Percentiles rank a stretch among this genome's conserved stretches.
Evolutionary conservation across 2,888 invertebrate species (phyloP).

Genomic region (Tubulanus polymorphus): DNA sequence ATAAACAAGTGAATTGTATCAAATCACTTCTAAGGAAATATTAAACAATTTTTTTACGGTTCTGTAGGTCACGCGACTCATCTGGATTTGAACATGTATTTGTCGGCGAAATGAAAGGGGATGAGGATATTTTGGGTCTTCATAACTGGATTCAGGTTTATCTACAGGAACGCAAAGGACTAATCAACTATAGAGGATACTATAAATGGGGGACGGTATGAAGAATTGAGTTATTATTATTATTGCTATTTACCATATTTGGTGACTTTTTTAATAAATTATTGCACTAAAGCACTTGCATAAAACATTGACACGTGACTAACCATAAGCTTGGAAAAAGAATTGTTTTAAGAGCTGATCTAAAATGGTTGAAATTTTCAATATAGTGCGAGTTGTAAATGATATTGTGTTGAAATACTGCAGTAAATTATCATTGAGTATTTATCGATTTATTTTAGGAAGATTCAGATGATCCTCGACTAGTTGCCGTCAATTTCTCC

Average conservation of each 20-base stretch:
- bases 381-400: too few species aligned
- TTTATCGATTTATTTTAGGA: constrained; percentile 18
- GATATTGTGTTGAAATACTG: not conserved
- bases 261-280: too few species aligned
- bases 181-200: constrained; percentile 52
- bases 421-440: not conserved
- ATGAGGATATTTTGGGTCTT: constrained; percentile 47
- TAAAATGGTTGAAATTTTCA: too few species aligned
- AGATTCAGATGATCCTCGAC: constrained; percentile 39
- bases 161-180: constrained; percentile 48
- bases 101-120: constrained; percentile 47
- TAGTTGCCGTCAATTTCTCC: constrained; percentile 50
- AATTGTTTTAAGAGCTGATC: too few species aligned
- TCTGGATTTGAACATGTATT: constrained; percentile 55
- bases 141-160: constrained; percentile 55
- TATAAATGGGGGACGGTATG: constrained; percentile 48
- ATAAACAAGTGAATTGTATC: not conserved
- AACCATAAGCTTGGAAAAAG: too few species aligned
- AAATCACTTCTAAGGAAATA: not conserved
- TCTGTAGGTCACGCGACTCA: constrained; percentile 42
- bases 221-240: too few species aligned
- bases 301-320: too few species aligned
- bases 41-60: not conserved
- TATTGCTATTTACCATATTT: too few species aligned
- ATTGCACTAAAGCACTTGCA: too few species aligned